A percentile compares a stretch with the other conserved stretches of the same genome.
phyloP scores from a whole-genome alignment of 2,113 vertebrate species.

The Corynorhinus townsendii region DNA sequence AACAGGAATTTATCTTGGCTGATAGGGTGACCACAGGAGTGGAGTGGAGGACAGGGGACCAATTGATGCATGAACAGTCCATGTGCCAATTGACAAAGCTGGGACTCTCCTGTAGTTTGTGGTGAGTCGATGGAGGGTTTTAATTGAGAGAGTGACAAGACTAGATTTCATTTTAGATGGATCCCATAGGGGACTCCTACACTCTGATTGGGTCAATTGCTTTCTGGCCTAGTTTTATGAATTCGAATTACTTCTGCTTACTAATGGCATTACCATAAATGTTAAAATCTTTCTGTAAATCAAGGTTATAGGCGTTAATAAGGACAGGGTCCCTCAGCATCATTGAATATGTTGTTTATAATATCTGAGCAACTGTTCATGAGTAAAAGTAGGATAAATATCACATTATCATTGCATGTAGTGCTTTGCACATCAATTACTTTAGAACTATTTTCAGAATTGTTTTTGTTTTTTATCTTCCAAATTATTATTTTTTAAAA shows the following conservation, averaged over 20 bases:
- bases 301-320: slow-evolving; percentile 48
- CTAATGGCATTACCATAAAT: neutral
- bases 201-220: slow-evolving; percentile 57
- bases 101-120: neutral
- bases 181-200: slow-evolving; percentile 33
- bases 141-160: neutral
- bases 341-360: neutral
- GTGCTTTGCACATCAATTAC: neutral
- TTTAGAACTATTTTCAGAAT: neutral
- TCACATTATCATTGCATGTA: neutral
- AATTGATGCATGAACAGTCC: neutral
- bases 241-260: slow-evolving; percentile 59
- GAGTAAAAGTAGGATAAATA: neutral
- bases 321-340: neutral
- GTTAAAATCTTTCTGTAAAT: slow-evolving; percentile 28
- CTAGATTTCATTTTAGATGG: neutral
- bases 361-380: neutral
- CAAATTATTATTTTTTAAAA: neutral
- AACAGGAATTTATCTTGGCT: neutral
- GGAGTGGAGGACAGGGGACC: neutral
- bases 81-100: neutral
- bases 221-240: slow-evolving; percentile 59
- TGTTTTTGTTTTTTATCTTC: neutral
- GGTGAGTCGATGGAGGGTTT: neutral
- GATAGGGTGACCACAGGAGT: neutral